These are phyloP conservation scores for Fringilla coelebs DNA, from an alignment of 2,797 vertebrate species.

Conservation along the genomic window DNA sequence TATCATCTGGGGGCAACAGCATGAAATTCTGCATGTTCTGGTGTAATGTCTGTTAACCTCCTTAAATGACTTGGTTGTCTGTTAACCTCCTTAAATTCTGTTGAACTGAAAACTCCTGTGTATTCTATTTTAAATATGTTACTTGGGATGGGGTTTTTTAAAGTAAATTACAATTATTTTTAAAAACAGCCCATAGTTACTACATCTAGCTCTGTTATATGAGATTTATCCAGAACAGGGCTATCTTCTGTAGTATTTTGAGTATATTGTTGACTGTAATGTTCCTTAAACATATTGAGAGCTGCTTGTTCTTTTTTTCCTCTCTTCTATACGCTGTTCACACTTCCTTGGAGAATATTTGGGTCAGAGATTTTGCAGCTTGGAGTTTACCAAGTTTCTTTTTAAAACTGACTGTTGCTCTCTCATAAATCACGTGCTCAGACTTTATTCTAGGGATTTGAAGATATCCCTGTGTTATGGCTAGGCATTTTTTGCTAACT, in stretches of 20 bases:
- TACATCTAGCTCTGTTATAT: background rate
- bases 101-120: background rate
- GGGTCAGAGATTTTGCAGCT: background rate
- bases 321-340: background rate
- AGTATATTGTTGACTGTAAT: background rate
- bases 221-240: background rate
- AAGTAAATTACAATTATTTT: background rate
- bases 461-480: background rate
- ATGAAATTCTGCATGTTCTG: background rate
- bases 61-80: background rate
- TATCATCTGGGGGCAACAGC: background rate
- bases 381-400: background rate
- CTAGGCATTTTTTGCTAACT: background rate
- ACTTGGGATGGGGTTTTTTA: background rate
- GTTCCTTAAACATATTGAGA: background rate
- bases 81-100: background rate
- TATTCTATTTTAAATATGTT: background rate
- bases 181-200: background rate
- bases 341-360: background rate
- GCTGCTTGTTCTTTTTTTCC: background rate
- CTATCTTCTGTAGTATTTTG: background rate
- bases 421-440: background rate
- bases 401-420: background rate
- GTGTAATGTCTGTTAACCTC: background rate
- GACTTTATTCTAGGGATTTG: background rate